These are phyloP conservation scores for Drosophila teissieri DNA, from an alignment of 1,140 invertebrate genomes.

Conservation along the genomic window DNA sequence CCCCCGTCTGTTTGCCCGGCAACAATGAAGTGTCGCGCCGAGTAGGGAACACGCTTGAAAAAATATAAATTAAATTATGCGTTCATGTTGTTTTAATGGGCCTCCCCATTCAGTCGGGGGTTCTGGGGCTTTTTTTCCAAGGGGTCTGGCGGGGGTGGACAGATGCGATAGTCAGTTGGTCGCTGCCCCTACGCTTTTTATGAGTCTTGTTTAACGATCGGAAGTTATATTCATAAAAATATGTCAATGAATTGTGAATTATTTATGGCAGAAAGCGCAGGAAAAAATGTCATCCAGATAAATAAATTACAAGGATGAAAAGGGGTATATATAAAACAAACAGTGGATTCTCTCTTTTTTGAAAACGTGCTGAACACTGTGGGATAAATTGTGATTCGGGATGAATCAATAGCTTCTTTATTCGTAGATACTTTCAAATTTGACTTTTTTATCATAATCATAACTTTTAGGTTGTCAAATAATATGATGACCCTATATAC, in stretches of 20 bases:
- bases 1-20: constrained; percentile 60
- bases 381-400: too few relatives aligned
- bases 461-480: too few relatives aligned
- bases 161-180: constrained; percentile 50
- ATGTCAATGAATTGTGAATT: constrained; percentile 83
- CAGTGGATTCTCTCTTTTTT: background rate
- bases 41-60: constrained; percentile 73
- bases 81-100: constrained; percentile 83
- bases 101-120: constrained; percentile 26
- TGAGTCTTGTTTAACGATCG: constrained; percentile 81
- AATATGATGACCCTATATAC: too few relatives aligned
- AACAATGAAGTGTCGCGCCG: constrained; percentile 79
- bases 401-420: too few relatives aligned
- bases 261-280: constrained; percentile 57
- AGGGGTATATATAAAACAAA: constrained; percentile 28
- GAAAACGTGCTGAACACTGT: background rate
- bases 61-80: constrained; percentile 83
- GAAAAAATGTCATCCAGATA: constrained; percentile 52
- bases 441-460: too few relatives aligned
- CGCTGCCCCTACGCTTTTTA: constrained; percentile 48
- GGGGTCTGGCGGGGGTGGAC: constrained; percentile 32
- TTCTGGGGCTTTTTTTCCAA: constrained; percentile 12
- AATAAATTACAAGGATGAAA: constrained; percentile 64
- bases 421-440: too few relatives aligned
- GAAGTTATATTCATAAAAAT: constrained; percentile 84